phyloP scores from a whole-genome alignment of 1,140 invertebrate genomes.

The Bicyclus anynana region DNA sequence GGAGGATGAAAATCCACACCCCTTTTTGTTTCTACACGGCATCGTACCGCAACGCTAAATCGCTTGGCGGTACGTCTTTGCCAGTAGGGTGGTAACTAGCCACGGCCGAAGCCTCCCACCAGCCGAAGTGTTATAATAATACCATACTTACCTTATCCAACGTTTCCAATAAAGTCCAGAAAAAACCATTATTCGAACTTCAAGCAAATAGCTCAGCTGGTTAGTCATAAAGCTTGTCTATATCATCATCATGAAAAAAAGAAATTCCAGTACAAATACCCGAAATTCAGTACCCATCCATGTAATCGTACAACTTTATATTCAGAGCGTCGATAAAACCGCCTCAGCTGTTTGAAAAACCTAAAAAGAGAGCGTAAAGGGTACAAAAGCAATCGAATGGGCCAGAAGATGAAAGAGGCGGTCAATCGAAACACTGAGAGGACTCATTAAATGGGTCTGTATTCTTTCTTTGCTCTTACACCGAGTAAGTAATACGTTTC shows the following conservation, averaged over 20 bases:
- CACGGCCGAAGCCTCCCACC: too few species aligned
- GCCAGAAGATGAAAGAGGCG: constrained; percentile 51
- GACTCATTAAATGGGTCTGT: constrained; percentile 52
- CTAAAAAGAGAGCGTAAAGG: constrained; percentile 55
- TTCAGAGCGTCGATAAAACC: constrained; percentile 41
- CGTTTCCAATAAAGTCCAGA: too few species aligned
- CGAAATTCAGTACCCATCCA: constrained; percentile 17
- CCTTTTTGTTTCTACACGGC: too few species aligned
- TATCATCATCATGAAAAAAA: neutral
- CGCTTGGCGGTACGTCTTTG: too few species aligned
- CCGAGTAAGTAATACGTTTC: neutral
- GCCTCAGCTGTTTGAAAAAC: constrained; percentile 47
- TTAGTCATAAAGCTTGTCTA: too few species aligned
- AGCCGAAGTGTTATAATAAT: too few species aligned
- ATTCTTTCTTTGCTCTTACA: neutral
- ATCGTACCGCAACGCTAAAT: too few species aligned
- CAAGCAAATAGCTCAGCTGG: too few species aligned
- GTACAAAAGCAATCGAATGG: constrained; percentile 64
- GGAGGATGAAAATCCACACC: too few species aligned
- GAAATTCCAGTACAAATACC: neutral
- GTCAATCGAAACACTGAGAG: constrained; percentile 66
- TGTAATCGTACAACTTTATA: constrained; percentile 36
- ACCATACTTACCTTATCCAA: too few species aligned
- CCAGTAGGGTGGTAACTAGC: too few species aligned
- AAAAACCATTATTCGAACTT: too few species aligned